Evolutionary conservation across 2,797 vertebrate species (phyloP).

Genomic region (Pristis pectinata): DNA sequence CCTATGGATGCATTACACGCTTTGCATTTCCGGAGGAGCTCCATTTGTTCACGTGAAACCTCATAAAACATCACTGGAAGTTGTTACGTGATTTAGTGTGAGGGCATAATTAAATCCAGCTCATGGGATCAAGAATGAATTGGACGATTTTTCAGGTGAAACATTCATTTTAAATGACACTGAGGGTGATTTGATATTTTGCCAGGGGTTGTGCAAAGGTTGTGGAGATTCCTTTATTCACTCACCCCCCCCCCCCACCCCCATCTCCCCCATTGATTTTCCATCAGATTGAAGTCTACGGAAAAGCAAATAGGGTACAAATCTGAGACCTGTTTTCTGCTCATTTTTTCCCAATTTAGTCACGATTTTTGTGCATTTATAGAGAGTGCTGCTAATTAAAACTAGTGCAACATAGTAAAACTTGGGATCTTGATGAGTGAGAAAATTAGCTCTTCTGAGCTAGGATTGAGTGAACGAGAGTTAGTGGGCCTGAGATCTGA

Average conservation of each 20-base stretch:
- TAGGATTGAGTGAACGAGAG: too few species aligned
- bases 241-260: neutral
- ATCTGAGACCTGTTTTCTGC: neutral
- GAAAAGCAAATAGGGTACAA: neutral
- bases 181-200: neutral
- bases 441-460: too few species aligned
- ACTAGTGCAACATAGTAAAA: too few species aligned
- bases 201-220: neutral
- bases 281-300: neutral
- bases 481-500: too few species aligned
- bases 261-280: neutral
- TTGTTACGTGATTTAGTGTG: too few species aligned
- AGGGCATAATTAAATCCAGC: neutral
- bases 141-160: neutral
- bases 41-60: neutral
- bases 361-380: too few species aligned
- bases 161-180: neutral
- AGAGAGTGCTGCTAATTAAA: too few species aligned
- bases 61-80: neutral
- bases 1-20: neutral
- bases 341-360: too few species aligned
- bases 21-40: neutral
- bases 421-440: too few species aligned
- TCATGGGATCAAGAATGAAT: neutral
- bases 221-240: neutral